Evolutionary conservation across 2,888 invertebrate genomes (phyloP), one percentile per base, ranked within the genome.

Genomic region (Callimorpha dominula): DNA sequence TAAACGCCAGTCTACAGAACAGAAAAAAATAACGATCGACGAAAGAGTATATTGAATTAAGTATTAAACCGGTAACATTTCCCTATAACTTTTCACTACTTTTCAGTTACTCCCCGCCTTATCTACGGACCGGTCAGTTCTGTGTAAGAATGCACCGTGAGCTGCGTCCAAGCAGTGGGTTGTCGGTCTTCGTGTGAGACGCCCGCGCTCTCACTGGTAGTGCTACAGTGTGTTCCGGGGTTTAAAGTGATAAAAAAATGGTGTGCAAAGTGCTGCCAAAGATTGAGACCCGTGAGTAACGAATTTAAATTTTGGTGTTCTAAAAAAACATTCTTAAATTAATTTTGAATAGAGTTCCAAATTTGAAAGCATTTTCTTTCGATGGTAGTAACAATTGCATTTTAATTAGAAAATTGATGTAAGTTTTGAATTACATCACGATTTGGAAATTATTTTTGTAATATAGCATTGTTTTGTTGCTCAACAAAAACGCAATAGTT

Each of bases 181-280:
- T 49, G 65, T 31, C n/a, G 75, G 68, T 65, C 46, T 9, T 60
- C 15, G 78, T 43, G 73, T 65, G 75, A 65, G 71, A 71, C 76
- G 76, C 77, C 62, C 80, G 83, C 70, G 73, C 65, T 69, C 60
- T 12, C n/a, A 60, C 46, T 68, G 50, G 50, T 76, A 71, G 76
- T 68, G 65, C 46, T 31, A 31, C 12, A 52, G 71, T 67, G 79
- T 76, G 74, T 50, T 60, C 70, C 69, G 5, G 49, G 15, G 68
- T 72, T 68, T 64, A 62, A n/a, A 52, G 83, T 84, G 81, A 15
- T 62, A n/a, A 60, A 72, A 88, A 78, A 70, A 94, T 94, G 94
- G 94, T 93, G 75, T 93, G 92, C 83, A 93, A 92, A 86, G 89
- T 94, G n/a, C 82, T 90, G 68, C 94, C 93, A 6, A 91, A 89